Percentiles rank a stretch among this genome's conserved stretches.
phyloP scores from a whole-genome alignment of 2,797 vertebrate species.

The Sebastes kiyomatsui region DNA sequence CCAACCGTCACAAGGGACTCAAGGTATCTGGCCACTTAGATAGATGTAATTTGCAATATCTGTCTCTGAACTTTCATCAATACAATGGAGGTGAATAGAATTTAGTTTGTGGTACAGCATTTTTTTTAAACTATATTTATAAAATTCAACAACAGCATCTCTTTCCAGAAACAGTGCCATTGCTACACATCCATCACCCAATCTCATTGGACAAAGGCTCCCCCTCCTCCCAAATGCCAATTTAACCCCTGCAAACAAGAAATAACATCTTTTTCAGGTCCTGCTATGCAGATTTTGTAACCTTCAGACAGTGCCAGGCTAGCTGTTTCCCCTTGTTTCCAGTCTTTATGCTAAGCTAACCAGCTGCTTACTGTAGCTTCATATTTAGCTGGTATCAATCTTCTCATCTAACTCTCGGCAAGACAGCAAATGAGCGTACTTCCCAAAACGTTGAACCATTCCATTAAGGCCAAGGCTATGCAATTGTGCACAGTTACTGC shows the following conservation, averaged over 20 bases:
- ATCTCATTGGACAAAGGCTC: not conserved
- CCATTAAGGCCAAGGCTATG: not conserved
- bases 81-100: not conserved
- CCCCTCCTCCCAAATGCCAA: not conserved
- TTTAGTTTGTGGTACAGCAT: not conserved
- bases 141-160: not conserved
- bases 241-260: not conserved
- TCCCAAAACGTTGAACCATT: not conserved
- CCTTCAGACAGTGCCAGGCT: not conserved
- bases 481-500: slow-evolving; percentile 34
- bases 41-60: no score
- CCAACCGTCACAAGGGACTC: no score
- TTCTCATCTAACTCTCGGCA: not conserved
- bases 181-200: not conserved
- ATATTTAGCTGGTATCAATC: not conserved
- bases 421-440: not conserved
- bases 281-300: not conserved
- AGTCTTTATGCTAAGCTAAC: not conserved
- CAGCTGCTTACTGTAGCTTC: not conserved
- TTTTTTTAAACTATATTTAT: not conserved
- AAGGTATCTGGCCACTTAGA: no score
- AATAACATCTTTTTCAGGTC: not conserved
- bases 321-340: not conserved
- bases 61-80: no score
- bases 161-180: not conserved